phyloP scores from a whole-genome alignment of 2,113 vertebrate species.

The Gyps fulvus region DNA sequence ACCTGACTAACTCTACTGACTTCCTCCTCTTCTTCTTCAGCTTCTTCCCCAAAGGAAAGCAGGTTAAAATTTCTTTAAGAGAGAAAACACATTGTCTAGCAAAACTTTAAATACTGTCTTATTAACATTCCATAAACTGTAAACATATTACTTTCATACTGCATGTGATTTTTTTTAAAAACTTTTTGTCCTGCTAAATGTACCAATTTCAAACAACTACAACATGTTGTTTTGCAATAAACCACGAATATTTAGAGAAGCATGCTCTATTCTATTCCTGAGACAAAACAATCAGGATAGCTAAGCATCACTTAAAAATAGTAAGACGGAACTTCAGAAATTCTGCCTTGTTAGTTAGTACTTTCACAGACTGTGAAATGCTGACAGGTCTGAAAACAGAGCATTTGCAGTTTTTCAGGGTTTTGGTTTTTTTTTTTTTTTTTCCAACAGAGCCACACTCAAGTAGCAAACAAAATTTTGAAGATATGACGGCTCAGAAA shows the following conservation, averaged over 20 bases:
- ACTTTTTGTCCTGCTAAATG: not conserved
- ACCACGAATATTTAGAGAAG: not conserved
- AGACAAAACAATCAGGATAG: not conserved
- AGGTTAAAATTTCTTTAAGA: slow-evolving; percentile 90
- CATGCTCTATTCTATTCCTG: not conserved
- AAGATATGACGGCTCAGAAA: not conserved
- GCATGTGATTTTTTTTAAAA: accelerated
- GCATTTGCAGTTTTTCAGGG: accelerated
- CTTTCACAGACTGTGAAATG: not conserved
- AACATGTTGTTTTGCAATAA: not conserved
- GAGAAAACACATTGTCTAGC: not conserved
- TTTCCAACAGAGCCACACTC: not conserved
- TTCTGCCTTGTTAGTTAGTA: not conserved
- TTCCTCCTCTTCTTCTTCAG: slow-evolving; percentile 96
- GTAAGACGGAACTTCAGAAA: not conserved
- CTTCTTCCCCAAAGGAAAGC: slow-evolving; percentile 97
- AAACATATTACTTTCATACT: not conserved
- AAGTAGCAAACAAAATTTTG: not conserved
- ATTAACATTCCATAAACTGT: not conserved
- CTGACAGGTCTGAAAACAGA: not conserved
- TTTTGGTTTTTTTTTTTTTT: not conserved
- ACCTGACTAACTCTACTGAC: slow-evolving; percentile 96
- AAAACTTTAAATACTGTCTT: not conserved
- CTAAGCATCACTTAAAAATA: not conserved
- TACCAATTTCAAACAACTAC: not conserved